A percentile compares a stretch with the other conserved stretches of the same genome.
Conservation (phyloP, 2,113 vertebrate species). For the Greenwoodochromis staneri region DNA sequence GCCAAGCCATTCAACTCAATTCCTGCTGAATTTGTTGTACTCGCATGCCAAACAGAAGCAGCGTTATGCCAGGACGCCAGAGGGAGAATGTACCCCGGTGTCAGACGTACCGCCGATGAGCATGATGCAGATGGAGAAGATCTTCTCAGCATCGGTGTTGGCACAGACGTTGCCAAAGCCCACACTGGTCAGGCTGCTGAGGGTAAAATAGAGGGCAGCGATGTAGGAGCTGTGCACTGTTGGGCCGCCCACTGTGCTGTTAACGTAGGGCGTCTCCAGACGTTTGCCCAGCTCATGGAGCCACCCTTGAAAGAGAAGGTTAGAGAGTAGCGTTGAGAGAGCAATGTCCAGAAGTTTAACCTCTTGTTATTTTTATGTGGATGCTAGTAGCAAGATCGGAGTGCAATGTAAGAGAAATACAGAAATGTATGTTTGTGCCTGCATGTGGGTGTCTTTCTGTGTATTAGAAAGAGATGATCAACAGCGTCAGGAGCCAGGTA, state of each 20-base stretch:
- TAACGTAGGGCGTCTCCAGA: slow-evolving; percentile 86
- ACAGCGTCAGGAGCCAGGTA: not conserved
- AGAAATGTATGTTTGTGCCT: not conserved
- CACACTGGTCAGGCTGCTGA: slow-evolving; percentile 97
- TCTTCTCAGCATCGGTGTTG: slow-evolving; percentile 93
- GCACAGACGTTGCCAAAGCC: slow-evolving; percentile 95
- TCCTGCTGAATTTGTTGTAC: slow-evolving; percentile 2
- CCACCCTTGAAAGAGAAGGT: slow-evolving; percentile 76
- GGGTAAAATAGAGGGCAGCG: slow-evolving; percentile 94
- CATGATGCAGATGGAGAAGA: slow-evolving; percentile 98
- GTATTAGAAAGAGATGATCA: not conserved
- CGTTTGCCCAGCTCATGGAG: slow-evolving; percentile 91
- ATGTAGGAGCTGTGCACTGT: slow-evolving; percentile 87
- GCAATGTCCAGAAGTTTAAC: not conserved
- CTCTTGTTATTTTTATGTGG: not conserved
- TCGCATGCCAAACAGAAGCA: not conserved
- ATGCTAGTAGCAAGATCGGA: not conserved
- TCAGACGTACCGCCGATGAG: slow-evolving; percentile 84
- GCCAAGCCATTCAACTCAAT: slow-evolving; percentile 12
- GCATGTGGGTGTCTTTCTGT: not conserved
- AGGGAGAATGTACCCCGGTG: not conserved
- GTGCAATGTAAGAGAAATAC: not conserved
- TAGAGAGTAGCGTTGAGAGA: not conserved
- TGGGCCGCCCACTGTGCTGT: slow-evolving; percentile 84
- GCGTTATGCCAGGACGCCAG: not conserved